These are phyloP conservation scores for Umimayanthus chanpuru DNA, from an alignment of 92 coral and sea anemone genomes.

Conservation along the genomic window DNA sequence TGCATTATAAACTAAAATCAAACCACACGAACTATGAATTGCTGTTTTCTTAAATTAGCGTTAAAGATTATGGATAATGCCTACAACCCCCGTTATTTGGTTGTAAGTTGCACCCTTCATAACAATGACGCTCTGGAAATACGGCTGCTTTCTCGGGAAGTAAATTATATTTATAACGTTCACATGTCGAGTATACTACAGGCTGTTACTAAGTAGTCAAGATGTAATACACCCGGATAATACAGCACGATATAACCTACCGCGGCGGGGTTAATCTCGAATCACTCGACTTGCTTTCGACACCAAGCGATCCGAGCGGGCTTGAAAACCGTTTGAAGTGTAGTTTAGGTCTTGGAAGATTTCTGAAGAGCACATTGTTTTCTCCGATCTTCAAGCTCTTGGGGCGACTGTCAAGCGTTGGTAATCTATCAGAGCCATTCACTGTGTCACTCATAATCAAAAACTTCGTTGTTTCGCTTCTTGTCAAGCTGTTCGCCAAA, in stretches of 20 bases:
- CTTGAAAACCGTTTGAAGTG: conserved; percentile 64
- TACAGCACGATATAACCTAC: conserved; percentile 24
- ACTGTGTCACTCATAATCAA: conserved; percentile 25
- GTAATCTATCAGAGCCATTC: neutral
- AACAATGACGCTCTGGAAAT: neutral
- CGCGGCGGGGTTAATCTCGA: conserved; percentile 61
- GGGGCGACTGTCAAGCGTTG: conserved; percentile 7
- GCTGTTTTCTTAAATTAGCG: conserved; percentile 11
- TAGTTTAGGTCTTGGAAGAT: conserved; percentile 60
- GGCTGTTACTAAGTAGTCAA: neutral
- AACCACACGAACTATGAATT: neutral
- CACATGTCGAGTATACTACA: neutral
- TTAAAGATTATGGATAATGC: conserved; percentile 24
- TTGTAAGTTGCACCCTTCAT: neutral
- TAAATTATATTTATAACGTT: neutral
- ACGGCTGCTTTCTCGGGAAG: neutral
- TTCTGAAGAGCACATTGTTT: conserved; percentile 31
- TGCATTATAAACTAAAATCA: conserved; percentile 1
- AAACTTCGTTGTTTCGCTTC: conserved; percentile 23
- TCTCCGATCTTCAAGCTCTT: conserved; percentile 10
- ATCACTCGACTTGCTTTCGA: conserved; percentile 78
- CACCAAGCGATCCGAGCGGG: conserved; percentile 59
- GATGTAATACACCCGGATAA: neutral
- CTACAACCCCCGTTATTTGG: conserved; percentile 14
- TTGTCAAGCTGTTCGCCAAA: conserved; percentile 7